These are phyloP conservation scores for Copsychus sechellarum DNA, from an alignment of 2,113 vertebrate genomes.

Conservation along the genomic window DNA sequence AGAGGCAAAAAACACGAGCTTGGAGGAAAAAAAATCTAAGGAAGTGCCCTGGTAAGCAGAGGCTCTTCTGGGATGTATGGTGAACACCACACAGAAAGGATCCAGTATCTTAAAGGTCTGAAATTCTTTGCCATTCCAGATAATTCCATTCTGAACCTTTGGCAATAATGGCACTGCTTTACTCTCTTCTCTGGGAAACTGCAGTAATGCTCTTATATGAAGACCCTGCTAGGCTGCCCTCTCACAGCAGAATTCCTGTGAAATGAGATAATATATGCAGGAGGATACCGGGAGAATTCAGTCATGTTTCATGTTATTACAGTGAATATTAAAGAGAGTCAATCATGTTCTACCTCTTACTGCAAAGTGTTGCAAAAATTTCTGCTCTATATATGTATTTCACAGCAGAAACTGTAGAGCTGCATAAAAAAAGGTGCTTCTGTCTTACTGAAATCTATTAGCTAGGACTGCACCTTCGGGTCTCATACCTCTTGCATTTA, in stretches of 20 bases:
- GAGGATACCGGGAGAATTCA: background rate
- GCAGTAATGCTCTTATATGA: background rate
- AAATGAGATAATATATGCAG: background rate
- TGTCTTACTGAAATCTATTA: slow-evolving; percentile 68
- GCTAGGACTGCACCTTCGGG: slow-evolving; percentile 38
- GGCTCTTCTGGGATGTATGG: background rate
- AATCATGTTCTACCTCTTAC: slow-evolving; percentile 41
- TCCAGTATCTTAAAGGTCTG: background rate
- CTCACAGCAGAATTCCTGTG: background rate
- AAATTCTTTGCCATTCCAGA: background rate
- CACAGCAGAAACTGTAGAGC: background rate
- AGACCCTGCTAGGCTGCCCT: background rate
- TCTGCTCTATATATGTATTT: background rate
- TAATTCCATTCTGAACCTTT: background rate
- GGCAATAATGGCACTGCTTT: background rate
- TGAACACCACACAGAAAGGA: background rate
- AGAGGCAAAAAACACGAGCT: background rate
- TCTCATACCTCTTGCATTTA: slow-evolving; percentile 44
- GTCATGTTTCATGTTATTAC: slow-evolving; percentile 29
- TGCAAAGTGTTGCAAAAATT: slow-evolving; percentile 5
- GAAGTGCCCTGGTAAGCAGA: background rate
- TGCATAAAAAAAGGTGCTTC: slow-evolving; percentile 32
- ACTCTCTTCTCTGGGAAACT: background rate
- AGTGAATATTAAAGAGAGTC: slow-evolving; percentile 57
- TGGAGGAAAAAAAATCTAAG: background rate